These are phyloP conservation scores for Flexamia atlantica DNA, from an alignment of 2,888 invertebrate genomes.

Conservation along the genomic window DNA sequence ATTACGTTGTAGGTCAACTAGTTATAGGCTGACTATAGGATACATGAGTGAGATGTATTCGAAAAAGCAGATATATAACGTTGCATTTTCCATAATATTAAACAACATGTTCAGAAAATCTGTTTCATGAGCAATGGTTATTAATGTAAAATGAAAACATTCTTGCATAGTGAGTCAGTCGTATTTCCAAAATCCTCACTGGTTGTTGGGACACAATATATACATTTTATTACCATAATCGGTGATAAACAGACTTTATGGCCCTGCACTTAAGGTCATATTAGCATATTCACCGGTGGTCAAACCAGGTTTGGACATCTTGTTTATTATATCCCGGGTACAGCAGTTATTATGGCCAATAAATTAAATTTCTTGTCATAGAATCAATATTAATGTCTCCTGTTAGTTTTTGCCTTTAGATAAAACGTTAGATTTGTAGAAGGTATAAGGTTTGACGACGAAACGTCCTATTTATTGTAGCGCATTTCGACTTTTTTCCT, in stretches of 20 bases:
- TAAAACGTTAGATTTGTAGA: not conserved
- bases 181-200: not conserved
- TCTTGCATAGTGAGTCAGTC: not conserved
- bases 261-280: slow-evolving; percentile 13
- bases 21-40: too few species aligned
- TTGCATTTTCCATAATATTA: too few species aligned
- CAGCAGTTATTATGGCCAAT: slow-evolving; percentile 26
- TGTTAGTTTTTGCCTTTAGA: slow-evolving; percentile 22
- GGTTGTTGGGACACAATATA: slow-evolving; percentile 1
- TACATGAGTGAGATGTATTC: too few species aligned
- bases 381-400: slow-evolving; percentile 19
- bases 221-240: slow-evolving; percentile 25
- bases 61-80: too few species aligned
- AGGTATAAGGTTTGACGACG: not conserved
- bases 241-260: not conserved
- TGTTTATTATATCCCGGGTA: slow-evolving; percentile 18
- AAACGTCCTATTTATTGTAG: too few species aligned
- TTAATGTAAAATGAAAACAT: too few species aligned
- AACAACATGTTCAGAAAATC: too few species aligned
- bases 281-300: slow-evolving; percentile 36
- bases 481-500: too few species aligned
- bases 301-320: slow-evolving; percentile 33
- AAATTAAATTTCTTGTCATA: slow-evolving; percentile 20
- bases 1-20: too few species aligned
- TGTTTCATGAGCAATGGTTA: too few species aligned